Evolutionary conservation across 1,140 invertebrate species (phyloP).

Genomic region (Caenorhabditis tropicalis): DNA sequence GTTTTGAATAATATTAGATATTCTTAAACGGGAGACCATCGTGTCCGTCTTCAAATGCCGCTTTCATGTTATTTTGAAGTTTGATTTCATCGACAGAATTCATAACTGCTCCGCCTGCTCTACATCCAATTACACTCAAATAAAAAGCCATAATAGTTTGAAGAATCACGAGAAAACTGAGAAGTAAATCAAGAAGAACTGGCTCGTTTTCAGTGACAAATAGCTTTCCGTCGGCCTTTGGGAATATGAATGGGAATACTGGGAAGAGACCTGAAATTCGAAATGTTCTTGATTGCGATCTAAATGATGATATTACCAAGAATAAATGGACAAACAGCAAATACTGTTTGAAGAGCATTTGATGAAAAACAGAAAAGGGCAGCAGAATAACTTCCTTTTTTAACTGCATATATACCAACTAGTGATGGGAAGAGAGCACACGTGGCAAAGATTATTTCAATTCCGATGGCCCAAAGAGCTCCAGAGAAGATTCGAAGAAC

Average conservation of each 20-base stretch:
- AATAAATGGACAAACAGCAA: constrained; percentile 1
- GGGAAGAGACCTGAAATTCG: constrained; percentile 24
- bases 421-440: not conserved
- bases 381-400: not conserved
- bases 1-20: not conserved
- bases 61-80: constrained; percentile 25
- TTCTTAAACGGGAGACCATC: not conserved
- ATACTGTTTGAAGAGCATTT: not conserved
- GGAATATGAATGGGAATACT: constrained; percentile 21
- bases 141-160: constrained; percentile 17
- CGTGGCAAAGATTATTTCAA: constrained; percentile 20
- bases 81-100: constrained; percentile 25
- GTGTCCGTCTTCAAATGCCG: constrained; percentile 1
- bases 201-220: not conserved
- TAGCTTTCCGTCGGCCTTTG: not conserved
- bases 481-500: not conserved
- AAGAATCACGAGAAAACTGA: constrained; percentile 9
- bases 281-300: not conserved
- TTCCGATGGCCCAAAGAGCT: constrained; percentile 18
- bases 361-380: constrained; percentile 2
- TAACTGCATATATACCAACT: not conserved
- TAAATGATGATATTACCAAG: not conserved
- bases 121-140: not conserved
- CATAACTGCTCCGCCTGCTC: constrained; percentile 7
- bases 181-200: not conserved